A percentile compares a stretch with the other conserved stretches of the same genome.
phyloP scores from a whole-genome alignment of 2,113 vertebrate species.

The Eonycteris spelaea region DNA sequence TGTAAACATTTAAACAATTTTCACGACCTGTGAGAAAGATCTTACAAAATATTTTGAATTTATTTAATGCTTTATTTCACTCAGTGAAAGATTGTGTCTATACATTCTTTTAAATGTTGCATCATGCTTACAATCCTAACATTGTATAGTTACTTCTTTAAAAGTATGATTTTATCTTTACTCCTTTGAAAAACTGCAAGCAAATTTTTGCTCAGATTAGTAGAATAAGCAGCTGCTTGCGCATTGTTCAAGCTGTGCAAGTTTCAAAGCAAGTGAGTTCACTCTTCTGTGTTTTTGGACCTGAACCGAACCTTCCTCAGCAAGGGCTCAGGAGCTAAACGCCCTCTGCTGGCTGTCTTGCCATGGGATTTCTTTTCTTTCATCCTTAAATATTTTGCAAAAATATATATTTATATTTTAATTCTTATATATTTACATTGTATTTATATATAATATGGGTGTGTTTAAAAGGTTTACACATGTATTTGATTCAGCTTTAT shows the following conservation, averaged over 20 bases:
- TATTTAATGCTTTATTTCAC: neutral
- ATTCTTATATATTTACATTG: neutral
- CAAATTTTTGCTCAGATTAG: neutral
- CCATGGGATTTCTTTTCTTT: neutral
- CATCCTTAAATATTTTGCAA: neutral
- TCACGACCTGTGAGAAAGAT: neutral
- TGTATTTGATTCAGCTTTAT: neutral
- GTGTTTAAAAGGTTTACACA: neutral
- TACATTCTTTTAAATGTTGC: neutral
- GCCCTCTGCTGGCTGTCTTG: constrained; percentile 55
- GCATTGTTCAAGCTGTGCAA: neutral
- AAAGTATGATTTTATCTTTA: neutral
- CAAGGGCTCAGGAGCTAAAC: neutral
- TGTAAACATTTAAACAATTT: neutral
- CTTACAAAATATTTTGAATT: neutral
- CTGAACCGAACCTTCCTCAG: neutral
- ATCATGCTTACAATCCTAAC: neutral
- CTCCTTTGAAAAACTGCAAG: neutral
- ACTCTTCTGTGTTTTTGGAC: neutral
- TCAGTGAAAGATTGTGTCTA: neutral
- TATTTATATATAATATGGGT: neutral
- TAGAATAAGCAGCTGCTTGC: neutral
- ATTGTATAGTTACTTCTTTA: neutral
- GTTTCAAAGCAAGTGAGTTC: neutral
- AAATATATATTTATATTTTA: neutral